A percentile compares a stretch with the other conserved stretches of the same genome.
phyloP scores from a whole-genome alignment of 92 coral and sea anemone species.

The Isaurus tuberculatus region DNA sequence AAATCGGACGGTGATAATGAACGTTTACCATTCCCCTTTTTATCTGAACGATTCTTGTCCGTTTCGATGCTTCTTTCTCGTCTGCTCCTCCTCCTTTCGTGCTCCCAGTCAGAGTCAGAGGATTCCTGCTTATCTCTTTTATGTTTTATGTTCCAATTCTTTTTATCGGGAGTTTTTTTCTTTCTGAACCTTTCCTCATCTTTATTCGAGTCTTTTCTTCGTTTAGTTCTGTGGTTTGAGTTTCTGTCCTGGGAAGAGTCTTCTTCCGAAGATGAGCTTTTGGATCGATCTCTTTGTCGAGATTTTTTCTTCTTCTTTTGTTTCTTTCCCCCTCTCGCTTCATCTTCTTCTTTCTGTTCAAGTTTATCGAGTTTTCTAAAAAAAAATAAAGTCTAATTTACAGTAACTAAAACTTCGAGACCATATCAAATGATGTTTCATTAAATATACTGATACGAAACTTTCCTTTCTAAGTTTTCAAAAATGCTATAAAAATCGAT shows the following conservation, averaged over 20 bases:
- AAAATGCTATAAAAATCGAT: too few relatives aligned
- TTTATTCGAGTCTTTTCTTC: conserved; percentile 14
- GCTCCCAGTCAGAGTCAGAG: not conserved
- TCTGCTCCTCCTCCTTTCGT: not conserved
- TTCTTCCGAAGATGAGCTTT: not conserved
- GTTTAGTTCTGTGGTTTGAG: conserved; percentile 10
- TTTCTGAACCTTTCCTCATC: conserved; percentile 3
- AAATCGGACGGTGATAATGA: not conserved
- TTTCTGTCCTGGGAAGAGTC: not conserved
- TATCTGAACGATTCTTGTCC: not conserved
- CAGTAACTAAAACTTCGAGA: too few relatives aligned
- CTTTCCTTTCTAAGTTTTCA: too few relatives aligned
- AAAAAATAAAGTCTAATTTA: not conserved
- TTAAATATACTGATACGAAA: too few relatives aligned
- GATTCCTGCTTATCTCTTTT: not conserved
- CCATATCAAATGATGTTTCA: too few relatives aligned
- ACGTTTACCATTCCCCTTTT: not conserved
- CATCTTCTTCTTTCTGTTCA: conserved; percentile 52
- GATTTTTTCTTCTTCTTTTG: conserved; percentile 40
- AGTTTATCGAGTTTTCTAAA: conserved; percentile 69
- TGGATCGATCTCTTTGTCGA: conserved; percentile 23
- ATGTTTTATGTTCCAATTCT: not conserved
- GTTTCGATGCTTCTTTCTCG: not conserved
- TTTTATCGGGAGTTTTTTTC: conserved; percentile 5
- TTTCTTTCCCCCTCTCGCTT: conserved; percentile 8